Evolutionary conservation across 2,797 vertebrate genomes (phyloP), one percentile per base, ranked within the genome.

Genomic region (Enteromius afrohamiltoni): DNA sequence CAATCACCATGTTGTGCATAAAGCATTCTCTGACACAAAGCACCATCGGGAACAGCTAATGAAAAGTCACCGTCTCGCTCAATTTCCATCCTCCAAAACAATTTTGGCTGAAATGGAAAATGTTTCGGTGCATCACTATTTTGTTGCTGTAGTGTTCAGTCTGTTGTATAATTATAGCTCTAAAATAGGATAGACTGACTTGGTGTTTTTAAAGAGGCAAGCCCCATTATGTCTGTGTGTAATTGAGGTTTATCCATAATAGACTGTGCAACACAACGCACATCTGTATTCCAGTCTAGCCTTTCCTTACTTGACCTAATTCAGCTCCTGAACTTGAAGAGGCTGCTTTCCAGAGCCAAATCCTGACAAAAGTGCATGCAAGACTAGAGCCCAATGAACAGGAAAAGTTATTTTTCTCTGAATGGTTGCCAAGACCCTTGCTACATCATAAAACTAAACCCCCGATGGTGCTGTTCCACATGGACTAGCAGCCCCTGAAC

Each of bases 211-310:
- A 65, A 29, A 65, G 29, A 65, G 62, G 29, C 62, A 34, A 26
- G 10, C 34, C 34, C 76, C 60, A 31, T 45, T 60, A 69, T 80
- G 31, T 37, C 14, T 60, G 6, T 75, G 23, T 45, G 2, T 47
- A 71, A 29, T 69, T 42, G 9, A 58, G 4, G 10, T 62, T 23
- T 49, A 40, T 73, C 55, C 40, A 42, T 70, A 60, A 60, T 58
- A 45, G 23, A 60, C 34, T 58, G 34, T 19, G 49, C 77, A 79
- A 31, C 68, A 58, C n/a, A 10, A 60, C 23, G 21, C 67, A 62
- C 53, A 64, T 74, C 60, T 76, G 62, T 83, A 68, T 68, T 65
- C 73, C 34, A 67, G 73, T 83, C 81, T 58, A 68, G 73, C 62
- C 6, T 77, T 83, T 82, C 45, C 21, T 55, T 16, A 42, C 62